A percentile compares a stretch with the other conserved stretches of the same genome.
Evolutionary conservation across 1,140 invertebrate species (phyloP).

Genomic region (Drosophila eugracilis): DNA sequence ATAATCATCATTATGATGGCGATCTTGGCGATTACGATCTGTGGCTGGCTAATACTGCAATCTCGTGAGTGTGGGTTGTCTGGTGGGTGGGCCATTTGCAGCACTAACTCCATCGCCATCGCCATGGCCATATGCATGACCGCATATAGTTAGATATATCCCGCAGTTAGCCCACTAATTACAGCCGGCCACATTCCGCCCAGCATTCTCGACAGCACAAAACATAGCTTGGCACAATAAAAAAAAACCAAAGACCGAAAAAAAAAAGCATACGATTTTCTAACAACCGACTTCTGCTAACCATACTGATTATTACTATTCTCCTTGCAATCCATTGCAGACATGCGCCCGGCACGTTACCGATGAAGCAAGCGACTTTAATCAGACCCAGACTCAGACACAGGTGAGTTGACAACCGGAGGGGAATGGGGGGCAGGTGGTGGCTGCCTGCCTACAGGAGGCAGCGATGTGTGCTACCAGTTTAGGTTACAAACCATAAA

Average conservation of each 20-base stretch:
- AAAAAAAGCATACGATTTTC: constrained; percentile 27
- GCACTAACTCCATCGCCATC: constrained; percentile 6
- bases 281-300: constrained; percentile 52
- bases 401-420: constrained; percentile 75
- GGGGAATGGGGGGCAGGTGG: not conserved
- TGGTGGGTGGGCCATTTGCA: constrained; percentile 37
- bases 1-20: constrained; percentile 26
- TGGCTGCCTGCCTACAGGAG: not conserved
- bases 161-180: constrained; percentile 52
- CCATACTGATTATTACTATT: constrained; percentile 58
- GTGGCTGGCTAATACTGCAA: constrained; percentile 41
- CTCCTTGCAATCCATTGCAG: constrained; percentile 55
- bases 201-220: constrained; percentile 47
- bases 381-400: constrained; percentile 71
- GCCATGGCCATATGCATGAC: constrained; percentile 46
- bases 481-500: constrained; percentile 56
- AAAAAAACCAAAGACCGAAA: no score
- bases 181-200: constrained; percentile 65
- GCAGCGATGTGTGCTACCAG: constrained; percentile 56
- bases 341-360: constrained; percentile 79
- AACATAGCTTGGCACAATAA: constrained; percentile 21
- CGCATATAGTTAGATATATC: constrained; percentile 49
- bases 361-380: constrained; percentile 79
- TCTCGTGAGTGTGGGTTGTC: constrained; percentile 46
- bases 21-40: constrained; percentile 37